Base-by-base conservation (phyloP, 1,140 invertebrate genomes). In the Teleogryllus occipitalis region DNA sequence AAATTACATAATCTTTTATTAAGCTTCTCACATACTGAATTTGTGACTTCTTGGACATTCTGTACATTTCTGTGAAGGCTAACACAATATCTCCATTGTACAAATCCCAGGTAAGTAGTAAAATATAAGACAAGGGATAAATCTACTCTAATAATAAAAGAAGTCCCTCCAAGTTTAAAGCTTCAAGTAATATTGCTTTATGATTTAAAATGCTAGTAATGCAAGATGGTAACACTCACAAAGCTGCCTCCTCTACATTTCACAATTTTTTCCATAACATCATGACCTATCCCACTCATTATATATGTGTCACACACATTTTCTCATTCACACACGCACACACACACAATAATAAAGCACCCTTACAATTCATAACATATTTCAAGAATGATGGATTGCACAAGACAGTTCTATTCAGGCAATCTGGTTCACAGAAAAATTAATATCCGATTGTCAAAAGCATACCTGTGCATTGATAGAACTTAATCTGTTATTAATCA, bases 111-210 rank as follows among this genome's bases (percentile, higher is more conserved):
- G 54, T 65, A 18, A 18, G 18, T 18, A 65, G 54, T 14, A 65
- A 65, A 65, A 65, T 65, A 65, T 10, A 65, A 65, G 10, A 65
- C 10, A 65, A 65, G 10, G 54, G 18, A 65, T 1, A 18, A 65
- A 65, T 65, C 54, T 65, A 65, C 18, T 65, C 18, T 18, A 14
- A 65, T 39, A 39, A 39, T 39, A 39, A 39, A 39, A 18, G 18
- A 65, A 65, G 54, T 65, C 54, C 10, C 54, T 65, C 18, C 1
- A 65, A 14, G 54, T 65, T 65, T 65, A 65, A 65, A 65, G 54
- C 54, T 65, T 65, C 54, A 65, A 65, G 54, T 65, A 65, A 65
- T 65, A 65, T 65, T 65, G 54, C 54, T 65, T 14, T 65, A 65
- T 18, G 54, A 65, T 65, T 65, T 65, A 65, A 65, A 65, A 65